Base-by-base conservation (phyloP, 2,888 invertebrate species). In the Dastarcus helophoroides region DNA sequence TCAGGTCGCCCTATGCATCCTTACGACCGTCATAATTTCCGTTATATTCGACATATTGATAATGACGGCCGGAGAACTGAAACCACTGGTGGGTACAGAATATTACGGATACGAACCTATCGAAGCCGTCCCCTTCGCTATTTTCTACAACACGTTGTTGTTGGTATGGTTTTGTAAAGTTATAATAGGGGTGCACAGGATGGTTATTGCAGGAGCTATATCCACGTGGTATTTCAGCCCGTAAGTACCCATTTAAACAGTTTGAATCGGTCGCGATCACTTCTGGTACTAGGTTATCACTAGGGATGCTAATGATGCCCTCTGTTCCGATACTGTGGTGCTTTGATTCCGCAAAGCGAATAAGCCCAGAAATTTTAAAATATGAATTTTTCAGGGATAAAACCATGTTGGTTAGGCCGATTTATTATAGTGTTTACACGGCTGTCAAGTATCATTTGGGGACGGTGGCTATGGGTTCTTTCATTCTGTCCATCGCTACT, bases 181-280 rank as follows among this genome's bases (percentile, higher is more conserved):
- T 49, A 64, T 74, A 35, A 64, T 77, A 24, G 76, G 73, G 14
- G 76, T 75, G 49, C 76, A 79, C 44, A 73, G 77, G 50, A 69
- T 78, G 62, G 64, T 78, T 4, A 67, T 79, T 32, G 74, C 75
- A 22, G 73, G 76, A 4, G 63, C 76, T 7, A 72, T 77, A 2
- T 68, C 74, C 1, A 62, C 59, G 3, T 79, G 78, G 78, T 79
- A 73, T 51, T 79, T 79, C 51, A 64, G 70, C 21, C 68, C 69
- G 75, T 74, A 46, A 39, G 34, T 21, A n/a, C n/a, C n/a, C n/a
- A n/a, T n/a, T n/a, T n/a, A n/a, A n/a, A n/a, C n/a, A n/a, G n/a
- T n/a, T n/a, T n/a, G n/a, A n/a, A n/a, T n/a, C n/a, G n/a, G n/a
- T n/a, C n/a, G n/a, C n/a, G n/a, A n/a, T n/a, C n/a, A n/a, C n/a